These are phyloP conservation scores for Troides aeacus DNA, from an alignment of 2,888 invertebrate species.

Conservation along the genomic window DNA sequence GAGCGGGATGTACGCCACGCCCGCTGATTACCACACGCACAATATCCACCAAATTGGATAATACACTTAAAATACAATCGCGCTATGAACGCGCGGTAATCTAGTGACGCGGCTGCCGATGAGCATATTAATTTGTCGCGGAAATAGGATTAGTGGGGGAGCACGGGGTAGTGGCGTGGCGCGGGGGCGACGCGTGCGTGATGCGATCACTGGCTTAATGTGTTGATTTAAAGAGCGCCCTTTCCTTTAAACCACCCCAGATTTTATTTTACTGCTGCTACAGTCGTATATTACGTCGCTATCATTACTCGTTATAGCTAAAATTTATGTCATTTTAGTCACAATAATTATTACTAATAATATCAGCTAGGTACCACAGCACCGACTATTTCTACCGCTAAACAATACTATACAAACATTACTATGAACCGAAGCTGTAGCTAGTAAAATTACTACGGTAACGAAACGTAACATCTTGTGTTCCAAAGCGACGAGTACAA, in stretches of 20 bases:
- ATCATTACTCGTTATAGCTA: too few relatives aligned
- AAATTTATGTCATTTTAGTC: not conserved
- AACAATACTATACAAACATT: too few relatives aligned
- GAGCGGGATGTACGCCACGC: slow-evolving; percentile 55
- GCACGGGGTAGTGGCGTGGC: slow-evolving; percentile 38
- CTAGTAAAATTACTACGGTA: too few relatives aligned
- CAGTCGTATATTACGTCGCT: not conserved
- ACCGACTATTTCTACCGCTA: too few relatives aligned
- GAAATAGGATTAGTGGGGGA: slow-evolving; percentile 69
- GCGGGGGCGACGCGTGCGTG: slow-evolving; percentile 45
- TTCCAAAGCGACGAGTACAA: too few relatives aligned
- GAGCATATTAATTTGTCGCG: slow-evolving; percentile 79
- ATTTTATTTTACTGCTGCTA: slow-evolving; percentile 8
- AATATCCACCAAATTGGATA: slow-evolving; percentile 83
- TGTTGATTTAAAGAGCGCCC: slow-evolving; percentile 50
- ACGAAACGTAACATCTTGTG: too few relatives aligned
- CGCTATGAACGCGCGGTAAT: slow-evolving; percentile 76
- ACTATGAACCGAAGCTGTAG: too few relatives aligned
- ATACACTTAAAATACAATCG: slow-evolving; percentile 84
- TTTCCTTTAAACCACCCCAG: slow-evolving; percentile 50
- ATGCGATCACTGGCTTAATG: slow-evolving; percentile 58
- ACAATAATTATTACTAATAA: not conserved
- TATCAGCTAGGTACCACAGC: too few relatives aligned
- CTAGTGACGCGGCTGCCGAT: slow-evolving; percentile 77
- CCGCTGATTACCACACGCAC: slow-evolving; percentile 78